phyloP scores from a whole-genome alignment of 1,140 invertebrate genomes.

The Hydropsyche tenuis region DNA sequence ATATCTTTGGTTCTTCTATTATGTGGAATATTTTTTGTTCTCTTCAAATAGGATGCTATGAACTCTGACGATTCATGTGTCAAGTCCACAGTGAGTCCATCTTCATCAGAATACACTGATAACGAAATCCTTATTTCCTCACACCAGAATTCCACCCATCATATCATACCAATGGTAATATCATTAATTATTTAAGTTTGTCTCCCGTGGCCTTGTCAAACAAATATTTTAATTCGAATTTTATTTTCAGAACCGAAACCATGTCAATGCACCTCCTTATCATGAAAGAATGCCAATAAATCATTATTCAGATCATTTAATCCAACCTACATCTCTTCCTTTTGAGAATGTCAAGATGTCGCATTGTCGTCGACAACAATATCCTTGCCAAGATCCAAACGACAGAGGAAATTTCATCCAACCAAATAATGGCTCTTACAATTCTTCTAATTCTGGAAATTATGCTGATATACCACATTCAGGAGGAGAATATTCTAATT shows the following conservation, averaged over 20 bases:
- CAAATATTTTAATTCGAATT: not conserved
- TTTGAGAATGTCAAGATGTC: constrained; percentile 41
- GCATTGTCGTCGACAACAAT: constrained; percentile 34
- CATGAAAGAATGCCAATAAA: constrained; percentile 47
- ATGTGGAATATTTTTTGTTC: constrained; percentile 11
- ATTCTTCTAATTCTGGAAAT: constrained; percentile 50
- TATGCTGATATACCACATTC: constrained; percentile 46
- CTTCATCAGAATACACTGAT: constrained; percentile 50
- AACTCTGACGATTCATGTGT: constrained; percentile 50
- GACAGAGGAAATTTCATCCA: constrained; percentile 44
- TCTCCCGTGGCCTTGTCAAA: too few species aligned
- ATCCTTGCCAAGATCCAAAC: constrained; percentile 30
- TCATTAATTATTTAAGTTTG: not conserved
- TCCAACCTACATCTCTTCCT: constrained; percentile 41
- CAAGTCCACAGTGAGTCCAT: constrained; percentile 49
- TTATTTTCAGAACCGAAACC: constrained; percentile 45
- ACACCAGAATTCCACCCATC: constrained; percentile 48
- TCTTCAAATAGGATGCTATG: constrained; percentile 44
- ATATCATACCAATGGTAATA: constrained; percentile 47
- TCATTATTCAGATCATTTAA: constrained; percentile 42
- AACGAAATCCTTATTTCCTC: constrained; percentile 48
- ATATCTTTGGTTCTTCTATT: constrained; percentile 15
- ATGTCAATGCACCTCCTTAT: constrained; percentile 35
- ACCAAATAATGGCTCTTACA: constrained; percentile 49
- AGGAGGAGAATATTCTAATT: constrained; percentile 41